Evolutionary conservation across 2,888 invertebrate genomes (phyloP), one percentile per base, ranked within the genome.

Genomic region (Parnassius glacialis): DNA sequence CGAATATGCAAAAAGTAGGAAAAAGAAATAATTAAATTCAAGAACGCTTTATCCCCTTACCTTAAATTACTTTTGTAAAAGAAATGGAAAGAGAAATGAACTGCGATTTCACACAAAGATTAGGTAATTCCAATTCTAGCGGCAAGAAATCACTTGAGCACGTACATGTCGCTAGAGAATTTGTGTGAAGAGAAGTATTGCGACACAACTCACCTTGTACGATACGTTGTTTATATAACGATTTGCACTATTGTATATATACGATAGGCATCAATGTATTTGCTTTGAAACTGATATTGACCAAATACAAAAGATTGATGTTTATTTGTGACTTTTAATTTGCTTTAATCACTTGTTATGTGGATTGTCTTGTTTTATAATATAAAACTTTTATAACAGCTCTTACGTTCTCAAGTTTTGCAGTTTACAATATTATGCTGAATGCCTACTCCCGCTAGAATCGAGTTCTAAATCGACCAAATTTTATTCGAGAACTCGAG

Each of bases 111-210:
- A 69, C 70, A 67, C 70, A 70, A 73, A 78, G 79, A 83, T 84
- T 78, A 79, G 75, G 81, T 80, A 81, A 79, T 79, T 79, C 75
- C 75, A 75, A 80, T 81, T 78, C 69, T 67, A 72, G 68, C 69
- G 72, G 70, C 76, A 75, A 79, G 77, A 76, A 81, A 78, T 82
- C 81, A 83, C 81, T 84, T 79, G 75, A 75, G 74, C 81, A 79
- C 80, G 82, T 80, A 75, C 77, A 70, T 73, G 78, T 77, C 74
- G 71, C 73, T 61, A 60, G 67, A 65, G 73, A 74, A 75, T 76
- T 77, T 73, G 73, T 73, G 73, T 64, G 62, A 62, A 61, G 57
- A 60, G 59, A 66, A 65, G 64, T 66, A 64, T 59, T 65, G 63
- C 54, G 60, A 64, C 59, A 61, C 60, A 56, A 62, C 61, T 63